A percentile compares a stretch with the other conserved stretches of the same genome.
phyloP scores from a whole-genome alignment of 2,888 invertebrate species.

The Torymus texanus region DNA sequence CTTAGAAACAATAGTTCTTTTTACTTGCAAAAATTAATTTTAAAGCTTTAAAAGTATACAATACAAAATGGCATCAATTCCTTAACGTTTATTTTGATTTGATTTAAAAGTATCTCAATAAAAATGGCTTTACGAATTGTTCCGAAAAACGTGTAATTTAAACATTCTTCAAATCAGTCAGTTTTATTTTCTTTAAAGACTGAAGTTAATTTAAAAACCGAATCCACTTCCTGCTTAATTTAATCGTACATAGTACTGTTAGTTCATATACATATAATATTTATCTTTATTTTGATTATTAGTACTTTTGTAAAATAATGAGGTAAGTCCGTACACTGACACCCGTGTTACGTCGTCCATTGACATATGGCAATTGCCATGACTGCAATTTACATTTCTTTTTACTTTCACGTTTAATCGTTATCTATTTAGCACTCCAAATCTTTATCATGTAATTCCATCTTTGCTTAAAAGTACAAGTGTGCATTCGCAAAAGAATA shows the following conservation, averaged over 20 bases:
- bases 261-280: constrained; percentile 58
- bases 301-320: constrained; percentile 60
- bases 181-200: constrained; percentile 4
- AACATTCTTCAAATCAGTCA: too few relatives aligned
- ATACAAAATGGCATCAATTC: too few relatives aligned
- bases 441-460: constrained; percentile 27
- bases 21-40: too few relatives aligned
- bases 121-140: too few relatives aligned
- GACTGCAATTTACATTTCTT: constrained; percentile 32
- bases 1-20: too few relatives aligned
- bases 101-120: too few relatives aligned
- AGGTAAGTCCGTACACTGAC: constrained; percentile 54
- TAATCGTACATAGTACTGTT: constrained; percentile 42
- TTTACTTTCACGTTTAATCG: constrained; percentile 49
- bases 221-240: constrained; percentile 42
- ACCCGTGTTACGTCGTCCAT: constrained; percentile 47
- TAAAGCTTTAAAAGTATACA: too few relatives aligned
- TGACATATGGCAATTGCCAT: constrained; percentile 41
- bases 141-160: too few relatives aligned
- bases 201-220: constrained; percentile 37
- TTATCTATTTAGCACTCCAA: constrained; percentile 40
- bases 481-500: constrained; percentile 49
- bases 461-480: constrained; percentile 43
- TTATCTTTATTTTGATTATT: constrained; percentile 65
- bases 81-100: too few relatives aligned